phyloP scores from a whole-genome alignment of 2,888 invertebrate genomes.

The Tanytarsus gracilentus region DNA sequence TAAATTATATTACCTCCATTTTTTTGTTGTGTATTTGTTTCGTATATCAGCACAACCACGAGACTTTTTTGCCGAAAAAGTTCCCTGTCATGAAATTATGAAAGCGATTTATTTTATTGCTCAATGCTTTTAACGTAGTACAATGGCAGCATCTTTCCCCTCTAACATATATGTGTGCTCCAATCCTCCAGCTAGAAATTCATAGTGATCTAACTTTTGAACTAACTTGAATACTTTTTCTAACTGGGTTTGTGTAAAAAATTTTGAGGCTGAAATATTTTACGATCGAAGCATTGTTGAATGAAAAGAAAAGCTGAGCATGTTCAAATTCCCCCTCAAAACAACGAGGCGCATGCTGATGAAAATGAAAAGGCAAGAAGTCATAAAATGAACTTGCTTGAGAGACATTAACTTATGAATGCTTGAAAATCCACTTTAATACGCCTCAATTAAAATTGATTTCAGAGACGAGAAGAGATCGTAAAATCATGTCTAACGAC shows the following conservation, averaged over 20 bases:
- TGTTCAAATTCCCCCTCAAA: no score
- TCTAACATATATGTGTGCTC: neutral
- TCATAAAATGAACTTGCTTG: neutral
- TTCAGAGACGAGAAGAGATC: neutral
- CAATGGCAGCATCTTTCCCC: no score
- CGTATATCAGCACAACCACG: neutral
- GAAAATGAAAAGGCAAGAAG: neutral
- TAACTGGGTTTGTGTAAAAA: no score
- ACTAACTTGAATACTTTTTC: no score
- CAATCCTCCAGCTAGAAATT: neutral
- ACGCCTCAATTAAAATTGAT: conserved; percentile 17
- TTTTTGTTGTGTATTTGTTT: neutral
- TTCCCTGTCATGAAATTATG: conserved; percentile 21
- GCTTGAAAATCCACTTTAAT: conserved; percentile 4
- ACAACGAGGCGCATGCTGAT: neutral
- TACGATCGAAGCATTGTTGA: no score
- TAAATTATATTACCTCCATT: conserved; percentile 21
- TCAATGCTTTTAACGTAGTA: conserved; percentile 25
- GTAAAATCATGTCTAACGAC: neutral
- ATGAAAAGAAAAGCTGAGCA: no score
- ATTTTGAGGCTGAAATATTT: no score
- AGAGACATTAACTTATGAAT: conserved; percentile 3
- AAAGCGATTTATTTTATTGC: conserved; percentile 29
- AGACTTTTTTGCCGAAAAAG: neutral
- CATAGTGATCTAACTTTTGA: no score